Evolutionary conservation across 1,140 invertebrate genomes (phyloP).

Genomic region (Chironomus tepperi): DNA sequence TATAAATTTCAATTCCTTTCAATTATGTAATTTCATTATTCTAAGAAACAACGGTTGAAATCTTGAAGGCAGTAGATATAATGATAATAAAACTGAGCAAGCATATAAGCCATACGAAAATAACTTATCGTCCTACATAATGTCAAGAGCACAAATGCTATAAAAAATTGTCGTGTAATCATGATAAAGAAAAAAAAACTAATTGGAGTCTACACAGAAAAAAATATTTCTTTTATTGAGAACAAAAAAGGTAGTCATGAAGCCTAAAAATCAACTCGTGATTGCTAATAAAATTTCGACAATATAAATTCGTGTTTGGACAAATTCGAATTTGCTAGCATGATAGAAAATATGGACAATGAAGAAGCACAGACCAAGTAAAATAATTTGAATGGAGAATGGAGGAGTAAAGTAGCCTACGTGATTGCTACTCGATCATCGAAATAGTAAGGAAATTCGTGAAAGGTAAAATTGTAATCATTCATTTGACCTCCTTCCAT

Average conservation of each 20-base stretch:
- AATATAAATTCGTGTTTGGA: not conserved
- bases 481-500: not conserved
- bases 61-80: no score
- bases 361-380: not conserved
- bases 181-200: not conserved
- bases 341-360: not conserved
- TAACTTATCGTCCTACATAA: no score
- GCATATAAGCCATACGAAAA: no score
- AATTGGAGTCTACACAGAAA: not conserved
- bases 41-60: no score
- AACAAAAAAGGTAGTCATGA: not conserved
- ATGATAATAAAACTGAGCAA: no score
- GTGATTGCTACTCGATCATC: not conserved
- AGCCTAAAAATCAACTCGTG: not conserved
- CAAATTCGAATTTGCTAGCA: not conserved
- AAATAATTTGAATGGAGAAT: not conserved
- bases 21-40: no score
- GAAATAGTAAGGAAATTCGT: not conserved
- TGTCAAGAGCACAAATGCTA: no score
- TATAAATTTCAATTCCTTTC: no score
- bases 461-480: conserved; percentile 5
- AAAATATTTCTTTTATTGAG: not conserved
- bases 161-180: no score
- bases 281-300: conserved; percentile 14
- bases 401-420: not conserved